phyloP scores from a whole-genome alignment of 2,113 vertebrate genomes.

The Falcunculus frontatus region DNA sequence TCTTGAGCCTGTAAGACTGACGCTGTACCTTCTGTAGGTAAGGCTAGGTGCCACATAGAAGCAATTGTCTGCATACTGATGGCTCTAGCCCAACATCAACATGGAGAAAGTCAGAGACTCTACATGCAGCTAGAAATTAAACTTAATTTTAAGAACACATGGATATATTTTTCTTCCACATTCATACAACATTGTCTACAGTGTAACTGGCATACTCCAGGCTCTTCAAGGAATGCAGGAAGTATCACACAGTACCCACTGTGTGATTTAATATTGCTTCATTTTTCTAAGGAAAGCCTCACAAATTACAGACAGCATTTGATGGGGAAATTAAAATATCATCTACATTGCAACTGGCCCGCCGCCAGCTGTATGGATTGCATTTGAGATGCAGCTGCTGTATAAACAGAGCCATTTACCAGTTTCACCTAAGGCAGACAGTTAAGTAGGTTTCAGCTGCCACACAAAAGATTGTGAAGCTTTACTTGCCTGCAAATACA shows the following conservation, averaged over 20 bases:
- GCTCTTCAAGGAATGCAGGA: conserved; percentile 9
- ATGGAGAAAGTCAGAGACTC: background rate
- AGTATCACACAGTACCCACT: background rate
- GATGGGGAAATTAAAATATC: conserved; percentile 51
- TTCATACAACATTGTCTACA: conserved; percentile 16
- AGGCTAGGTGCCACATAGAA: background rate
- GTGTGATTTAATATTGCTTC: conserved; percentile 1
- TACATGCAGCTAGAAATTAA: conserved; percentile 16
- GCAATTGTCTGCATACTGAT: background rate
- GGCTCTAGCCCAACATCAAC: conserved; percentile 51
- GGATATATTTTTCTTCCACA: conserved; percentile 10
- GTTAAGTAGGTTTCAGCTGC: conserved; percentile 51
- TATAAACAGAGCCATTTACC: conserved; percentile 42
- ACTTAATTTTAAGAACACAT: conserved; percentile 26
- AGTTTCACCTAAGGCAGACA: conserved; percentile 41
- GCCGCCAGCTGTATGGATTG: conserved; percentile 34
- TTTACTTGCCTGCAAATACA: conserved; percentile 9
- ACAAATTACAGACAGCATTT: conserved; percentile 43
- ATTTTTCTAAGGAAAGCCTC: conserved; percentile 24
- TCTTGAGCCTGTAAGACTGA: conserved; percentile 5
- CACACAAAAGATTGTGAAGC: conserved; percentile 27
- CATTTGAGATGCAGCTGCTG: conserved; percentile 52
- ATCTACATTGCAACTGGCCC: conserved; percentile 35
- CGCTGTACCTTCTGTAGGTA: background rate
- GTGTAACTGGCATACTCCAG: background rate